These are phyloP conservation scores for Oscheius sp. DNA, from an alignment of 2,888 invertebrate genomes.

Conservation along the genomic window DNA sequence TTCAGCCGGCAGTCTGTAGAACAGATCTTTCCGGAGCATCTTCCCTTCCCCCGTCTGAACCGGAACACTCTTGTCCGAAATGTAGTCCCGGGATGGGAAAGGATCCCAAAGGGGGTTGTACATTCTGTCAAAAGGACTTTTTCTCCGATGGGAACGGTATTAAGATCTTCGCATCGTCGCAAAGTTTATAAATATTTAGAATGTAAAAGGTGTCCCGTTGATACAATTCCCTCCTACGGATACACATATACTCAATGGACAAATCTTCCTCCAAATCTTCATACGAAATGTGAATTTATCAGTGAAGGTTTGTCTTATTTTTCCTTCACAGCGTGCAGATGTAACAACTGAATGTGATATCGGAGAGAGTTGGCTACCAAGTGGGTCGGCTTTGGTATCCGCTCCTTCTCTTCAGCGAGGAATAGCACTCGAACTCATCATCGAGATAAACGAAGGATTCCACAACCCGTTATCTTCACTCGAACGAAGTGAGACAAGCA, in stretches of 20 bases:
- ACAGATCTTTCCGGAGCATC: slow-evolving; percentile 71
- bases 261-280: slow-evolving; percentile 72
- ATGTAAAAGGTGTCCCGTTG: slow-evolving; percentile 72
- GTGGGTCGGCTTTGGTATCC: slow-evolving; percentile 73
- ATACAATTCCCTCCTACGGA: slow-evolving; percentile 75
- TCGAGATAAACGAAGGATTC: slow-evolving; percentile 73
- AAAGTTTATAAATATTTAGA: too few species aligned
- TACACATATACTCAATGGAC: slow-evolving; percentile 74
- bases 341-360: slow-evolving; percentile 54
- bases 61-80: slow-evolving; percentile 72
- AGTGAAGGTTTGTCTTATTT: slow-evolving; percentile 67
- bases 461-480: slow-evolving; percentile 62
- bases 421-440: slow-evolving; percentile 73
- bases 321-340: slow-evolving; percentile 32
- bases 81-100: slow-evolving; percentile 76
- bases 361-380: slow-evolving; percentile 73
- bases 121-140: slow-evolving; percentile 73
- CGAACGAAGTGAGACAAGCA: slow-evolving; percentile 49
- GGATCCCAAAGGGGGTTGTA: slow-evolving; percentile 71
- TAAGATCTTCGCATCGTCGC: too few species aligned
- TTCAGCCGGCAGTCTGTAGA: slow-evolving; percentile 75
- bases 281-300: slow-evolving; percentile 72
- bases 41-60: slow-evolving; percentile 45
- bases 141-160: slow-evolving; percentile 72
- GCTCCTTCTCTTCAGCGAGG: slow-evolving; percentile 74